Conservation (phyloP, 1,140 invertebrate genomes). For the Drosophila takahashii region DNA sequence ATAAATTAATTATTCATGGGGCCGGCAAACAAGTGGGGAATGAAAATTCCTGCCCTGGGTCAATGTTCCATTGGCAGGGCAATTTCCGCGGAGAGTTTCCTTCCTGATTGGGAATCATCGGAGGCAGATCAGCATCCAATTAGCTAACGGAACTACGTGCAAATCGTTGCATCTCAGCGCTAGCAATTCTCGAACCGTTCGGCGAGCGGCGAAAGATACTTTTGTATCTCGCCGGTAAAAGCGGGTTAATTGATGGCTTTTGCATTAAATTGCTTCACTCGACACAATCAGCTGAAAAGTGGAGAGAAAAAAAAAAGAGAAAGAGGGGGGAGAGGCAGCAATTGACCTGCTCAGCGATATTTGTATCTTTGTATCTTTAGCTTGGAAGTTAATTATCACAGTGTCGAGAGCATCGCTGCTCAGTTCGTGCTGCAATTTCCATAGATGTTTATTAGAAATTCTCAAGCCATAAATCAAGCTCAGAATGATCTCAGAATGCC, state of each 20-base stretch:
- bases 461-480: conserved; percentile 64
- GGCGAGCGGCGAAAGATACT: conserved; percentile 38
- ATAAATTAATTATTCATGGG: conserved; percentile 79
- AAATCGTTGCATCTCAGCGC: conserved; percentile 65
- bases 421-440: conserved; percentile 78
- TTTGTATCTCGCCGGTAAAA: conserved; percentile 59
- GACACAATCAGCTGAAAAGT: conserved; percentile 57
- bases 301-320: background rate
- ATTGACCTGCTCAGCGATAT: conserved; percentile 40
- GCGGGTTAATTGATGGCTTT: conserved; percentile 82
- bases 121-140: conserved; percentile 60
- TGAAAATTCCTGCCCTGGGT: conserved; percentile 37
- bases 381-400: conserved; percentile 77
- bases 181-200: conserved; percentile 15
- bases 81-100: conserved; percentile 46
- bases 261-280: conserved; percentile 80
- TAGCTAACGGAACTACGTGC: conserved; percentile 83
- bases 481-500: conserved; percentile 50
- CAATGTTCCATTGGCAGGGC: conserved; percentile 28
- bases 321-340: conserved; percentile 9
- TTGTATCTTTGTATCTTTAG: conserved; percentile 65
- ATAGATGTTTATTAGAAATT: conserved; percentile 75
- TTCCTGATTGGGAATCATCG: conserved; percentile 31
- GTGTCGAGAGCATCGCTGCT: conserved; percentile 34
- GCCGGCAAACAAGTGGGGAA: conserved; percentile 28